phyloP scores from a whole-genome alignment of 2,113 vertebrate species.

The Suncus etruscus region DNA sequence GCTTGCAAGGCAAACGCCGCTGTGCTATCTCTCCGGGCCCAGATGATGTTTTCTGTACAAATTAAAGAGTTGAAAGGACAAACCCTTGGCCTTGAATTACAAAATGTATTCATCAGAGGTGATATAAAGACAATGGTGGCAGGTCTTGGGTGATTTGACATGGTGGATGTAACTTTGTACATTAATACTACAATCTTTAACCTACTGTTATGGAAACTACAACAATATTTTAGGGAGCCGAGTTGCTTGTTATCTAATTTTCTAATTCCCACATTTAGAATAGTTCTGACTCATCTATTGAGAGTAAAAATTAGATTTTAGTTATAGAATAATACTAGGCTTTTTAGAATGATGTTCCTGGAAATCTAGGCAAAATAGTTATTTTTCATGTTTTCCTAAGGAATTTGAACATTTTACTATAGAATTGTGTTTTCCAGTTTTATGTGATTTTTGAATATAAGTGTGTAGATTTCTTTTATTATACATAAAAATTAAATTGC shows the following conservation, averaged over 20 bases:
- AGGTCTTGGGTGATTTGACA: no score
- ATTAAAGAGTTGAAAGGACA: neutral
- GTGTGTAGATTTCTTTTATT: neutral
- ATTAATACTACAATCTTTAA: no score
- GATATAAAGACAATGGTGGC: no score
- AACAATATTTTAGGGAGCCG: neutral
- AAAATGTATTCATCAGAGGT: no score
- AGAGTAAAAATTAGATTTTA: neutral
- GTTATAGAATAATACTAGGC: no score
- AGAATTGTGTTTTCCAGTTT: neutral
- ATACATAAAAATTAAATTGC: neutral
- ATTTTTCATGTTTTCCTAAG: neutral
- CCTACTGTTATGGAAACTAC: no score
- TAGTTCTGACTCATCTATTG: neutral
- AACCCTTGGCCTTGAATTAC: no score
- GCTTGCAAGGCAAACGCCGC: no score
- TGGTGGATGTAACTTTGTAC: no score
- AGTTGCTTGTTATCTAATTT: neutral
- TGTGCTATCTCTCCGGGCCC: no score
- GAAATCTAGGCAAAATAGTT: no score
- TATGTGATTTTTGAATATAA: neutral
- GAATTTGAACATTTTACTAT: slow-evolving; percentile 40
- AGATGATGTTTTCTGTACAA: neutral
- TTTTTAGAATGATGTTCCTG: no score
- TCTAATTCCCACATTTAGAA: slow-evolving; percentile 2